Base-by-base conservation (phyloP, 2,113 vertebrate genomes). In the Numida meleagris region DNA sequence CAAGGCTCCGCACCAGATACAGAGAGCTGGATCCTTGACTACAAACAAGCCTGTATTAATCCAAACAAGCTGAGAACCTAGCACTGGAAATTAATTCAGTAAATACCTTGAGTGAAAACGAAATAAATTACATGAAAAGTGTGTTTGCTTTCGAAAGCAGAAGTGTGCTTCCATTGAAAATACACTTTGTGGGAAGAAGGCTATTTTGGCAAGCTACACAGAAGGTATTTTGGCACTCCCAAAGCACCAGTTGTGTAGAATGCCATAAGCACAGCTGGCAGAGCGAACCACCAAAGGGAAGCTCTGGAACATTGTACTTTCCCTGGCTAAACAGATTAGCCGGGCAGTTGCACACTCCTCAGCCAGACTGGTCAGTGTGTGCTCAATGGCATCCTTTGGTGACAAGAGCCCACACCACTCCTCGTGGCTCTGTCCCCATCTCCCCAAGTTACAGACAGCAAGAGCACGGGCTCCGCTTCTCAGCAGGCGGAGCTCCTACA, bases 191-290 rank as follows among this genome's bases (percentile, higher is more conserved):
- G 33, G n/a, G 14, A 23, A 9, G 5, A 3, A 10, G 20, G 9
- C 29, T 18, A 4, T 10, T n/a, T 38, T 3, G 0, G 40, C 7
- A 8, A 21, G 38, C 38, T 31, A 10, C 43, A 24, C 5, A 31
- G 68, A 25, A 29, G n/a, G 46, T 51, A 19, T 4, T 17, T 19
- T 33, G 70, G 72, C 5, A 5, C 38, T 82, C 42, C 58, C 25
- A 33, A 66, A 75, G 55, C 38, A 17, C 43, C 68, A 65, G 24
- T 6, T 12, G 51, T 11, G 43, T 15, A 12, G 46, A 68, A 76
- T 1, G 42, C 12, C 11, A 12, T 2, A 4, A n/a, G 34, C 24
- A n/a, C 2, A 0, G 66, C 33, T 1, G 0, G 45, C 34, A 78
- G 48, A 42, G 83, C 1, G 0, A 84, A 29, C 3, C 76, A 76